These are phyloP conservation scores for Cylas formicarius DNA, from an alignment of 1,140 invertebrate species.

Conservation along the genomic window DNA sequence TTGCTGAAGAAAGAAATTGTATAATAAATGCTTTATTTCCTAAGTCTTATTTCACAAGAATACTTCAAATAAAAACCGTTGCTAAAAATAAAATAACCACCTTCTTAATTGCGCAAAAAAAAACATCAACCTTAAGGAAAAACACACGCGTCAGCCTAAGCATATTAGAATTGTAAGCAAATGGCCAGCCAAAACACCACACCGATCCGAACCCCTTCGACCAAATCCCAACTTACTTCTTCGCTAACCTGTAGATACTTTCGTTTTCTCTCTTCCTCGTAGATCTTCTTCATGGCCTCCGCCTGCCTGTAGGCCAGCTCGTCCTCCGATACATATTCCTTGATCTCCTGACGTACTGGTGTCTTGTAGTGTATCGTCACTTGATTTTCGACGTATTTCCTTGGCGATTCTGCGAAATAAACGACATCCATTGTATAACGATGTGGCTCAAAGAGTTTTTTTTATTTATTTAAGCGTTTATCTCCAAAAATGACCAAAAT, in stretches of 20 bases:
- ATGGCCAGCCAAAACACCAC: constrained; percentile 12
- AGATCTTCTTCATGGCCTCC: constrained; percentile 81
- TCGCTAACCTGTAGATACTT: constrained; percentile 74
- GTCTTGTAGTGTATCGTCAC: constrained; percentile 89
- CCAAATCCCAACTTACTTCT: constrained; percentile 32
- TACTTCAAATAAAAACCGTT: too few species aligned
- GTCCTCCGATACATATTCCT: constrained; percentile 72
- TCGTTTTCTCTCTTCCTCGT: constrained; percentile 76
- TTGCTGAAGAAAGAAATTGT: too few species aligned
- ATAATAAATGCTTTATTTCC: too few species aligned
- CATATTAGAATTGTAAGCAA: too few species aligned
- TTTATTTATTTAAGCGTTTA: too few species aligned
- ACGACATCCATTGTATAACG: constrained; percentile 4
- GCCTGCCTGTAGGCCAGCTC: constrained; percentile 78
- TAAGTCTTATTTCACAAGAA: too few species aligned
- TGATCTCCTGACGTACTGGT: constrained; percentile 75
- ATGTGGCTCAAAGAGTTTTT: too few species aligned
- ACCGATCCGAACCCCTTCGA: constrained; percentile 14
- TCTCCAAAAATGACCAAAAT: too few species aligned
- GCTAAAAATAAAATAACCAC: too few species aligned
- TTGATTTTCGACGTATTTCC: constrained; percentile 82
- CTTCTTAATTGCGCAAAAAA: too few species aligned
- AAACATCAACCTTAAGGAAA: too few species aligned
- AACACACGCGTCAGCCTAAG: too few species aligned
- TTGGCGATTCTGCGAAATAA: constrained; percentile 62